Conservation (phyloP, 2,797 vertebrate genomes). For the Lepilemur ruficaudatus region DNA sequence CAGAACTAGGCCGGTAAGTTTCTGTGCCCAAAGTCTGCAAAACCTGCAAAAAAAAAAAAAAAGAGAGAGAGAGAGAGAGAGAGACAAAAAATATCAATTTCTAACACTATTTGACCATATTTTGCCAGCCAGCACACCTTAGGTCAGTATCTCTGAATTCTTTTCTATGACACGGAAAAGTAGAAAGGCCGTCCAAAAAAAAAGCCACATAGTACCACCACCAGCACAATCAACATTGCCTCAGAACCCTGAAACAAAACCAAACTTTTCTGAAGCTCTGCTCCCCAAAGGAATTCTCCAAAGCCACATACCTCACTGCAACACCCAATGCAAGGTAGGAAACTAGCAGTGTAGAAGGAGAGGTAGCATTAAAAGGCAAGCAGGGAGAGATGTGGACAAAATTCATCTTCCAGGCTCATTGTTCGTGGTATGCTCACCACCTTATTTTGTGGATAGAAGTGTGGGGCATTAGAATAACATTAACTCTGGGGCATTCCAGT, state of each 20-base stretch:
- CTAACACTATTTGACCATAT: not conserved
- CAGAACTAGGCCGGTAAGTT: constrained; percentile 97
- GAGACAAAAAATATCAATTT: not conserved
- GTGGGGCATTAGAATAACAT: not conserved
- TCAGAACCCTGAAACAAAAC: not conserved
- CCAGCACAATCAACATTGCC: not conserved
- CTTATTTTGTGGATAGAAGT: not conserved
- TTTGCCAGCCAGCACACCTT: not conserved
- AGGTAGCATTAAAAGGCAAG: not conserved
- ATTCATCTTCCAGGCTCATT: not conserved
- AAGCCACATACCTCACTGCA: not conserved
- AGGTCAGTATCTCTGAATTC: not conserved
- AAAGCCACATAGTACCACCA: not conserved
- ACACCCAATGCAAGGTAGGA: not conserved
- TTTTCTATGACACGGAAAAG: not conserved
- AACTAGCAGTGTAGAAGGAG: not conserved
- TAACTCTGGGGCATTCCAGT: not conserved
- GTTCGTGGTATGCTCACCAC: not conserved
- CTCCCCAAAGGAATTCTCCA: not conserved
- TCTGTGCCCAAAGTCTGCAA: constrained; percentile 97
- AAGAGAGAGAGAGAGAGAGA: not conserved
- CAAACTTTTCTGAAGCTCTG: not conserved
- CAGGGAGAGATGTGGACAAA: not conserved
- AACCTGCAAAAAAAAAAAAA: constrained; percentile 84
- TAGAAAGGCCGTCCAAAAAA: not conserved